A percentile compares a stretch with the other conserved stretches of the same genome.
Conservation (phyloP, 2,888 invertebrate species). For the Poecilus cupreus region DNA sequence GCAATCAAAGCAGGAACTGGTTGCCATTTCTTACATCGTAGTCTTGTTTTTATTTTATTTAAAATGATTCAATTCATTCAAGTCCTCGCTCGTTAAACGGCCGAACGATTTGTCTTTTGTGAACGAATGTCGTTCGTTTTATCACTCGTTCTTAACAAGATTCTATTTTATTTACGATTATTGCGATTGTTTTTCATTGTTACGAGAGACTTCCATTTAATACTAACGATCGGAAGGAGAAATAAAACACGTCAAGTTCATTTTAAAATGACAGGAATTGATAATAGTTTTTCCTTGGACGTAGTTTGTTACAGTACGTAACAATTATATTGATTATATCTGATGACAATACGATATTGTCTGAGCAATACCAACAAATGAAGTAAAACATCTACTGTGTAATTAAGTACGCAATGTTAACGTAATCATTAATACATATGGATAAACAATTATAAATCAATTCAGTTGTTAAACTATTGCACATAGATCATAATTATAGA, state of each 20-base stretch:
- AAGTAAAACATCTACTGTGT: neutral
- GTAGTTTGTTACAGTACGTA: neutral
- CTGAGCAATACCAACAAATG: neutral
- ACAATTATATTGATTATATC: conserved; percentile 11
- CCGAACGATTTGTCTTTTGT: conserved; percentile 8
- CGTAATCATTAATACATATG: neutral
- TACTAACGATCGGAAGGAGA: neutral
- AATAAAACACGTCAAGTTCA: conserved; percentile 4
- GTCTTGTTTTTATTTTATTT: conserved; percentile 14
- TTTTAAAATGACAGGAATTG: neutral
- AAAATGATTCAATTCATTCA: conserved; percentile 33
- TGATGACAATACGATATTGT: neutral
- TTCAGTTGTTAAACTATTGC: too few species aligned
- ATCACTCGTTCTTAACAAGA: conserved; percentile 6
- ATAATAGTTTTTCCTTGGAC: neutral
- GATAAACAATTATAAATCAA: too few species aligned
- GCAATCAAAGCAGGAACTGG: conserved; percentile 31
- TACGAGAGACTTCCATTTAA: neutral
- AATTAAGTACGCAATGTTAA: neutral
- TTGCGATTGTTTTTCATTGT: conserved; percentile 14
- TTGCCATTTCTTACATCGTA: conserved; percentile 24
- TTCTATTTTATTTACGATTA: conserved; percentile 26
- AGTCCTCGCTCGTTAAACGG: conserved; percentile 3
- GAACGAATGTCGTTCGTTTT: neutral
- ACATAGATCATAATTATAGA: too few species aligned